Percentiles rank a stretch among this genome's conserved stretches.
Conservation (phyloP, 2,113 vertebrate genomes). For the Pterophyllum scalare region DNA sequence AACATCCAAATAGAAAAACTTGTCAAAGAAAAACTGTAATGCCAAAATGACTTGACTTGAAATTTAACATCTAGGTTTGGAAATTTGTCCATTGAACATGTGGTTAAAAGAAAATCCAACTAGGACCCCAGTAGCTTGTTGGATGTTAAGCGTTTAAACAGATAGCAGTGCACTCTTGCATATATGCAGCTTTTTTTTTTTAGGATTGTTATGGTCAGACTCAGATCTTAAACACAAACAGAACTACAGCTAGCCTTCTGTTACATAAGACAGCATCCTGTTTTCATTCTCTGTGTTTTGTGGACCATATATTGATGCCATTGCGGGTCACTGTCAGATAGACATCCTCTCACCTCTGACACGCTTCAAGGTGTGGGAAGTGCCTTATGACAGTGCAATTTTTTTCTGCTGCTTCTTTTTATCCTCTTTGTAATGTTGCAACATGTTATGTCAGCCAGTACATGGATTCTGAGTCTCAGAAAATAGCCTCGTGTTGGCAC, state of each 20-base stretch:
- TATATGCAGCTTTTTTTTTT: neutral
- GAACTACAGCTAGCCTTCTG: neutral
- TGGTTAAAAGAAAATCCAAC: neutral
- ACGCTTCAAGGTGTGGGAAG: slow-evolving; percentile 31
- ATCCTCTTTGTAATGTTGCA: slow-evolving; percentile 21
- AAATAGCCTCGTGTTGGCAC: slow-evolving; percentile 39
- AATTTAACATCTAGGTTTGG: neutral
- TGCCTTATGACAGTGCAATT: slow-evolving; percentile 11
- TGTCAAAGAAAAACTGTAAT: neutral
- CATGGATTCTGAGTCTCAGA: neutral
- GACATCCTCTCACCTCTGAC: slow-evolving; percentile 36
- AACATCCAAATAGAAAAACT: neutral
- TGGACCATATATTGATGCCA: neutral
- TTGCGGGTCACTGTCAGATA: neutral
- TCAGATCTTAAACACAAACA: neutral
- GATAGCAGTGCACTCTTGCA: neutral
- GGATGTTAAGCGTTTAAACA: neutral
- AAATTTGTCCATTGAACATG: neutral
- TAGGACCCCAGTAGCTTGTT: neutral
- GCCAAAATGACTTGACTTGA: neutral
- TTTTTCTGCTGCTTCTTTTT: neutral
- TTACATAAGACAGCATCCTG: neutral
- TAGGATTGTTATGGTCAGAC: neutral
- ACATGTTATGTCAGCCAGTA: neutral
- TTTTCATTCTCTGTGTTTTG: neutral